A percentile compares a stretch with the other conserved stretches of the same genome.
Evolutionary conservation across 2,888 invertebrate species (phyloP).

Genomic region (Clusia tigrina): DNA sequence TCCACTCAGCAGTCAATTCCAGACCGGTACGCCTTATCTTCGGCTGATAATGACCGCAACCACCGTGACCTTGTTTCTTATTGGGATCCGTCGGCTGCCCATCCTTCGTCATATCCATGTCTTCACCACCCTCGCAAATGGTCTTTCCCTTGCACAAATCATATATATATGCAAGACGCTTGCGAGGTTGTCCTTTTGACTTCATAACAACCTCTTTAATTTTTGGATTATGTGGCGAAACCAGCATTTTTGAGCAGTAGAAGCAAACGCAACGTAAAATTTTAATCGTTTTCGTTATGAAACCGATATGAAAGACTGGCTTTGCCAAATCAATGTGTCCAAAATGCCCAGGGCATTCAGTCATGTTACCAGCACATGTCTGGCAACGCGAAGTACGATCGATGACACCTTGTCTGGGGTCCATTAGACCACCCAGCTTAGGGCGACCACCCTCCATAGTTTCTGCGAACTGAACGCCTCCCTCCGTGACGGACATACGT

Average conservation of each 20-base stretch:
- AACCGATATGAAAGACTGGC: slow-evolving; percentile 98
- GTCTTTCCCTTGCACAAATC: slow-evolving; percentile 98
- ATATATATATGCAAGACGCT: slow-evolving; percentile 93
- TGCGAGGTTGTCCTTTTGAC: slow-evolving; percentile 95
- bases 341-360: slow-evolving; percentile 99
- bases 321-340: slow-evolving; percentile 98
- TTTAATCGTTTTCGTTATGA: slow-evolving; percentile 96
- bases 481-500: slow-evolving; percentile 97
- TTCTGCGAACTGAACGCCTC: slow-evolving; percentile 95
- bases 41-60: slow-evolving; percentile 98
- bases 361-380: slow-evolving; percentile 97
- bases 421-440: slow-evolving; percentile 98
- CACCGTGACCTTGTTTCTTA: slow-evolving; percentile 81
- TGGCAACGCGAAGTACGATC: slow-evolving; percentile 93
- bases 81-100: slow-evolving; percentile 68
- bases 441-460: slow-evolving; percentile 99
- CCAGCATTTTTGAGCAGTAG: slow-evolving; percentile 96
- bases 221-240: slow-evolving; percentile 83
- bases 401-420: slow-evolving; percentile 97
- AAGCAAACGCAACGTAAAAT: slow-evolving; percentile 98
- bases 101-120: slow-evolving; percentile 90
- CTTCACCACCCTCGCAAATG: slow-evolving; percentile 98
- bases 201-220: slow-evolving; percentile 79
- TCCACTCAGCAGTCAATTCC: slow-evolving; percentile 98
- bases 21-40: slow-evolving; percentile 88